Conservation (phyloP, 2,113 vertebrate genomes). For the Trinectes maculatus region DNA sequence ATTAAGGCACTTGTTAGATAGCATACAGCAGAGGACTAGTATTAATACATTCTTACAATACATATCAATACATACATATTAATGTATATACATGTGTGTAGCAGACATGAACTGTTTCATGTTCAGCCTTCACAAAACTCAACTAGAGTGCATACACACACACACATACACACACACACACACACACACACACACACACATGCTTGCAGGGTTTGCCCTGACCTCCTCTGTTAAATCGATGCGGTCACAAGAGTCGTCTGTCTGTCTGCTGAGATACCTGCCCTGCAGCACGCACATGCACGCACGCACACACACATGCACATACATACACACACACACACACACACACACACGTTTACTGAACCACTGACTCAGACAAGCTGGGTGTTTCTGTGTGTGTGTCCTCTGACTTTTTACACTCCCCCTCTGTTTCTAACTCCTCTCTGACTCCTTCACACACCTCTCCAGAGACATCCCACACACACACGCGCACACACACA, state of each 20-base stretch:
- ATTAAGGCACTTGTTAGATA: too few relatives aligned
- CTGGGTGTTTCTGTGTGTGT: constrained; percentile 29
- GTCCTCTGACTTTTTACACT: constrained; percentile 44
- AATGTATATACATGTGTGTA: not conserved
- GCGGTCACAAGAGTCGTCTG: constrained; percentile 66
- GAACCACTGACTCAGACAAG: constrained; percentile 21
- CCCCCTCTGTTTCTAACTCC: constrained; percentile 13
- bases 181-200: constrained; percentile 38
- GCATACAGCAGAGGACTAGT: too few relatives aligned
- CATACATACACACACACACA: constrained; percentile 30
- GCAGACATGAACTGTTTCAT: constrained; percentile 1
- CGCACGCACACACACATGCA: constrained; percentile 36
- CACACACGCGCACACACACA: constrained; percentile 18
- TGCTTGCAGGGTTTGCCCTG: constrained; percentile 53
- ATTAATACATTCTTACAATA: too few relatives aligned
- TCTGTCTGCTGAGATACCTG: constrained; percentile 67
- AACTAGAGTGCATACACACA: constrained; percentile 13
- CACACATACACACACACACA: constrained; percentile 22
- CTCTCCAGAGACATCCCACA: constrained; percentile 55
- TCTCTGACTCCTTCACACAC: constrained; percentile 52
- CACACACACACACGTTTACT: constrained; percentile 16
- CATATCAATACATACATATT: not conserved
- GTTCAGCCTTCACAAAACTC: constrained; percentile 11
- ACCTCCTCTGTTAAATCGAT: constrained; percentile 65
- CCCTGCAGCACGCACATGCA: constrained; percentile 55